phyloP scores from a whole-genome alignment of 2,888 invertebrate species.

The Calameuta pallipes region DNA sequence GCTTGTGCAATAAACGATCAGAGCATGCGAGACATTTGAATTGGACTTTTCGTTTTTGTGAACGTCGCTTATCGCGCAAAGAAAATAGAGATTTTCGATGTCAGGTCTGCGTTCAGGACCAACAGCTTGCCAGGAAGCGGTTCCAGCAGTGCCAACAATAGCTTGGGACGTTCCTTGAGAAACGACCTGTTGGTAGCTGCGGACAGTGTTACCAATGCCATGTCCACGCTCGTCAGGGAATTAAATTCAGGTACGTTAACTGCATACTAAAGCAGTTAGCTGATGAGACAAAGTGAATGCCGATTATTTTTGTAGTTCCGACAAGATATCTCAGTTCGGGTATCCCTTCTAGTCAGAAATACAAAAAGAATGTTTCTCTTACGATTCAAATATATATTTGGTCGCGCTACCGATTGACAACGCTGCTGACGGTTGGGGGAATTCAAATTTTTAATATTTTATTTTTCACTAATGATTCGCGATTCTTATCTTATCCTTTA shows the following conservation, averaged over 20 bases:
- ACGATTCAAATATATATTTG: not conserved
- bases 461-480: not conserved
- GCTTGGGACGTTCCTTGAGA: slow-evolving; percentile 74
- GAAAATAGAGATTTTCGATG: slow-evolving; percentile 64
- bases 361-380: not conserved
- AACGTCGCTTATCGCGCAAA: slow-evolving; percentile 55
- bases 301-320: not conserved
- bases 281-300: not conserved
- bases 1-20: slow-evolving; percentile 49
- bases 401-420: not conserved
- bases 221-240: slow-evolving; percentile 96
- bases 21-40: slow-evolving; percentile 42
- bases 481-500: not conserved
- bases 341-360: not conserved
- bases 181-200: slow-evolving; percentile 95
- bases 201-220: slow-evolving; percentile 97
- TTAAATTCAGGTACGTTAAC: slow-evolving; percentile 84
- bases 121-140: slow-evolving; percentile 65
- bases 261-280: not conserved
- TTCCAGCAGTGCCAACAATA: slow-evolving; percentile 64
- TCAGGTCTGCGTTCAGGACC: slow-evolving; percentile 66
- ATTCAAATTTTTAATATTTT: not conserved
- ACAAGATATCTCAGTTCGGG: not conserved
- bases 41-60: slow-evolving; percentile 44
- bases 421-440: not conserved